phyloP scores from a whole-genome alignment of 2,113 vertebrate genomes.

The Cynopterus brachyotis region DNA sequence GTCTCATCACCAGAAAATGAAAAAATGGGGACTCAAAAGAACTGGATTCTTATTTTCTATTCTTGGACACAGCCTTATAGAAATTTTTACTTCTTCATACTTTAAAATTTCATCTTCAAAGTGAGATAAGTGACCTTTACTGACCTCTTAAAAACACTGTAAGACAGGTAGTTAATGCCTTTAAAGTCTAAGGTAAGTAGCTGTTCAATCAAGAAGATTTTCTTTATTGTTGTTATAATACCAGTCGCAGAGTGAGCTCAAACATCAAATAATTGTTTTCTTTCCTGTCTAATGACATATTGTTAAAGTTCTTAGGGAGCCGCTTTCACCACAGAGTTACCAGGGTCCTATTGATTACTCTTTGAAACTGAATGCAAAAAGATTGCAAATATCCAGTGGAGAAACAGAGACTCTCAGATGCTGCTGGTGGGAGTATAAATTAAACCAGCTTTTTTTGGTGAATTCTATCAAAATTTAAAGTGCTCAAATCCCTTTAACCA shows the following conservation, averaged over 20 bases:
- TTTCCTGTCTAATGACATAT: conserved; percentile 72
- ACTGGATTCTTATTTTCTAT: neutral
- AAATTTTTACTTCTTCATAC: neutral
- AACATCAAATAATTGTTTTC: conserved; percentile 74
- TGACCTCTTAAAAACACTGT: conserved; percentile 24
- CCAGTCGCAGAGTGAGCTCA: conserved; percentile 55
- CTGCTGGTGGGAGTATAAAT: conserved; percentile 51
- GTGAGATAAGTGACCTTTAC: conserved; percentile 38
- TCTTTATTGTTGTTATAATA: conserved; percentile 61
- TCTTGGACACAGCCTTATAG: neutral
- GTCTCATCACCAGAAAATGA: neutral
- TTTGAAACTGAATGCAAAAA: conserved; percentile 70
- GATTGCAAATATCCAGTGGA: conserved; percentile 53
- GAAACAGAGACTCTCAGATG: conserved; percentile 58
- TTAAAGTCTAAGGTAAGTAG: conserved; percentile 44
- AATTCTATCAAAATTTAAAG: conserved; percentile 64
- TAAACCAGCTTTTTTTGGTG: conserved; percentile 53
- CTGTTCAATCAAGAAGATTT: conserved; percentile 64
- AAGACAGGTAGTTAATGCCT: conserved; percentile 44
- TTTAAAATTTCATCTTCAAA: conserved; percentile 58
- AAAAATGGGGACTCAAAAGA: neutral
- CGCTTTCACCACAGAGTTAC: conserved; percentile 59
- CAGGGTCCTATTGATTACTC: conserved; percentile 62
- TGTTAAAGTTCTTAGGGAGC: conserved; percentile 66
- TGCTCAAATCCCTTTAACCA: conserved; percentile 23